These are phyloP conservation scores for Drosophila leontia DNA, from an alignment of 1,140 invertebrate genomes.

Conservation along the genomic window DNA sequence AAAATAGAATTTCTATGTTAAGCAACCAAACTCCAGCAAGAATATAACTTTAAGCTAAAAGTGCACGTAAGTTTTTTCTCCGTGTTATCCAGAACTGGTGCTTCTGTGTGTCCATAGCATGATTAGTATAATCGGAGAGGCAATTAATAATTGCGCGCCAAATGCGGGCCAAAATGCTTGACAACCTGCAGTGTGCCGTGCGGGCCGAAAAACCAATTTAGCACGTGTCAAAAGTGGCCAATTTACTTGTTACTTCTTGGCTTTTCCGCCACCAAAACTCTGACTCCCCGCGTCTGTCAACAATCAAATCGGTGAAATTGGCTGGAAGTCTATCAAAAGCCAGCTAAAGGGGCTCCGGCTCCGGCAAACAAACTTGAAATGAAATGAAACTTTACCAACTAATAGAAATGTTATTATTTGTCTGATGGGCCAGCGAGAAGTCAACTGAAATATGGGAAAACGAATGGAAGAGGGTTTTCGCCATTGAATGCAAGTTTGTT, in stretches of 20 bases:
- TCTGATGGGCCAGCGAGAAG: constrained; percentile 21
- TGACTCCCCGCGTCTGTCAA: constrained; percentile 48
- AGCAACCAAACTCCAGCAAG: too few species aligned
- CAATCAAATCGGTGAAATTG: constrained; percentile 81
- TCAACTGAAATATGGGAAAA: constrained; percentile 40
- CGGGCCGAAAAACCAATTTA: constrained; percentile 60
- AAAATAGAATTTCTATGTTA: too few species aligned
- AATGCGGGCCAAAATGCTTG: constrained; percentile 42
- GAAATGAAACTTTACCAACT: constrained; percentile 70
- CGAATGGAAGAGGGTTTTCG: not conserved
- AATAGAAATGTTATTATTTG: constrained; percentile 80
- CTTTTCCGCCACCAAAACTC: constrained; percentile 9
- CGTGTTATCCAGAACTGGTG: not conserved
- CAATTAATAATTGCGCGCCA: constrained; percentile 40
- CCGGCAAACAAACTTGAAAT: constrained; percentile 47
- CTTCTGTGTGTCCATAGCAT: not conserved
- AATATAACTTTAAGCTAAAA: too few species aligned
- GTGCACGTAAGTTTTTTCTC: not conserved
- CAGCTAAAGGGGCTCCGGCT: constrained; percentile 23
- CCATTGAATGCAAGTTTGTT: constrained; percentile 17
- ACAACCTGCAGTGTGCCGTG: constrained; percentile 33
- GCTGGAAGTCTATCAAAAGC: constrained; percentile 64
- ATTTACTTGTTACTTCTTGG: constrained; percentile 64
- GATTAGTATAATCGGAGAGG: constrained; percentile 43
- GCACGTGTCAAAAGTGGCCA: constrained; percentile 71